Base-by-base conservation (phyloP, 2,888 invertebrate genomes). In the Chloroclystis v-ata region DNA sequence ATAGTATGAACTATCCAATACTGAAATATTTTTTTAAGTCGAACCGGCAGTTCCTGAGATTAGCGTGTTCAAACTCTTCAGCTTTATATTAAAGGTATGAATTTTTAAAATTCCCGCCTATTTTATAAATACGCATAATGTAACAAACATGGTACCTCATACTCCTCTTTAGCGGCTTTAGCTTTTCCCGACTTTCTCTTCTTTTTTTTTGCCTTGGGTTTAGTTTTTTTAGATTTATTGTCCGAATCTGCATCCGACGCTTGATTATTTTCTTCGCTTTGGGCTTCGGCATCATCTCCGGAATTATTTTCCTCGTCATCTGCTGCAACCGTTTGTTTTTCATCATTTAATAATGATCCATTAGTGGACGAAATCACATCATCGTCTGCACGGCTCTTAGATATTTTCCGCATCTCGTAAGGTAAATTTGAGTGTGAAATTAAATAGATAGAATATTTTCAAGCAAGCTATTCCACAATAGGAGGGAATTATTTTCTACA, bases 311-410 rank as follows among this genome's bases (percentile, higher is more conserved):
- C 62, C 49, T 59, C 59, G 47, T 60, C 63, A 39, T 41, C 43
- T 43, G 10, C 43, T 26, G 14, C 30, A 20, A 38, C 28, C 7
- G 60, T 52, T 44, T 59, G 69, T 58, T 59, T 64, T 8, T 72
- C 75, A 14, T 73, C 74, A 46, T 70, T 69, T n/a, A 52, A 50
- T 38, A 81, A 57, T 28, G 87, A 87, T 43, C 84, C 87, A 59
- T 84, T 86, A 3, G 86, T 86, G 4, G 87, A 87, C 29, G 86
- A 86, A 54, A 82, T 72, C 26, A 78, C 76, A 70, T 87, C 87
- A 52, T 87, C 86, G 38, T 86, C 85, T 28, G 74, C 58, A 53
- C 86, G 83, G 59, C 60, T 82, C 69, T 83, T 87, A 1, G 87
- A 85, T 61, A 85, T 63, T 69, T 87, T 87, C 43, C 86, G 72